Percentiles rank a stretch among this genome's conserved stretches.
Conservation (phyloP, 2,113 vertebrate species). For the Gallinago paraguaiae region DNA sequence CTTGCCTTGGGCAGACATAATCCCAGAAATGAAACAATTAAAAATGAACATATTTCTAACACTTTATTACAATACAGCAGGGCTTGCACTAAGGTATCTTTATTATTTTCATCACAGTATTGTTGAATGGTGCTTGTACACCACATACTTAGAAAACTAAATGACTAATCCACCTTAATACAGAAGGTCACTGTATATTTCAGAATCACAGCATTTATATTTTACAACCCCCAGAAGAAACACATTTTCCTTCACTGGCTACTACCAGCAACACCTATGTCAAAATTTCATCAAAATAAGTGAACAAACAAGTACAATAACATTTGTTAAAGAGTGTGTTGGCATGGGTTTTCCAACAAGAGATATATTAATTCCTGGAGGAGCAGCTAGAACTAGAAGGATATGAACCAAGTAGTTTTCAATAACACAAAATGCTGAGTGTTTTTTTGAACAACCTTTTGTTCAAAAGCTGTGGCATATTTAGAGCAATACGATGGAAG, state of each 20-base stretch:
- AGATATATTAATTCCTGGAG: background rate
- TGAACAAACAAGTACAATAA: background rate
- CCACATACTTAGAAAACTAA: background rate
- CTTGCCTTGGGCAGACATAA: slow-evolving; percentile 25
- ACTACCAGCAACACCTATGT: background rate
- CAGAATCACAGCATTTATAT: background rate
- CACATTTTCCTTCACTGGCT: background rate
- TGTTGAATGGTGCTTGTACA: background rate
- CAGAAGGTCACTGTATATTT: background rate
- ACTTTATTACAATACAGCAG: slow-evolving; percentile 31
- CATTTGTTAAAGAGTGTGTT: background rate
- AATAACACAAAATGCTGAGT: background rate
- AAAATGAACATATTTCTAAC: slow-evolving; percentile 42
- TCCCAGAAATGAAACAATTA: slow-evolving; percentile 41
- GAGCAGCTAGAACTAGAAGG: background rate
- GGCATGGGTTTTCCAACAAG: background rate
- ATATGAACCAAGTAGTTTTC: background rate
- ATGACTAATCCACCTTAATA: background rate
- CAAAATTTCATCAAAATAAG: background rate
- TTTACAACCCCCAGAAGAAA: background rate
- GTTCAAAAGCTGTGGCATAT: background rate
- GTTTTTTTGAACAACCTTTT: background rate
- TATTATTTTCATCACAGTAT: background rate
- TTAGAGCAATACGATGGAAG: background rate
- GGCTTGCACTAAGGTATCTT: background rate